Evolutionary conservation across 2,797 vertebrate species (phyloP), one percentile per base, ranked within the genome.

Genomic region (Ctenopoma kingsleyae): DNA sequence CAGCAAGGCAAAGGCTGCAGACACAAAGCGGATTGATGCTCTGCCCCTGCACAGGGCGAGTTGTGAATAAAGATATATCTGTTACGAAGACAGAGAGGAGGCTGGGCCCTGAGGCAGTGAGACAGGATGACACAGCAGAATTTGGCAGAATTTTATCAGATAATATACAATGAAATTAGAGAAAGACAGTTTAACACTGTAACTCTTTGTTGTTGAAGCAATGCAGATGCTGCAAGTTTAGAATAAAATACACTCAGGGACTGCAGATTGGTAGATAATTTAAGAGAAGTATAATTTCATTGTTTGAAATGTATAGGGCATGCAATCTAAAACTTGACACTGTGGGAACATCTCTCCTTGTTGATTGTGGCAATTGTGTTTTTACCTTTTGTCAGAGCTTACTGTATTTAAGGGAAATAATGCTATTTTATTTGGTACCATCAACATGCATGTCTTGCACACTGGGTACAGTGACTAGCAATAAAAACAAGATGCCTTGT

Each of bases 51-150:
- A 71, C 80, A n/a, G 69, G 70, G 79, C 79, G 83, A 52, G 48
- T 64, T 78, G 53, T 83, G 78, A 88, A 91, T 90, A 83, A 83
- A 89, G 88, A 93, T 91, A 55, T 71, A 86, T 89, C 67, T 82
- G 85, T 78, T 81, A 67, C 73, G 17, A 47, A 80, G 72, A 77
- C 76, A 27, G 71, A 80, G 80, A 69, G 71, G 82, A 81, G 67
- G 77, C 71, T 56, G 53, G 50, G 67, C 75, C 74, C 66, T 69
- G 71, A 65, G 83, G 67, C 51, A 20, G 30, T n/a, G 32, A 71
- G 41, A 56, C 53, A 54, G 63, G 71, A 55, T 82, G 87, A 88
- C 81, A 80, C 79, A 69, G 87, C 87, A 90, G 32, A 81, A 82
- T 46, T 20, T 74, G 67, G 69, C 48, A 64, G 47, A 48, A 54